Percentiles rank a stretch among this genome's conserved stretches.
Conservation (phyloP, 2,888 invertebrate genomes). For the Ochropleura leucogaster region DNA sequence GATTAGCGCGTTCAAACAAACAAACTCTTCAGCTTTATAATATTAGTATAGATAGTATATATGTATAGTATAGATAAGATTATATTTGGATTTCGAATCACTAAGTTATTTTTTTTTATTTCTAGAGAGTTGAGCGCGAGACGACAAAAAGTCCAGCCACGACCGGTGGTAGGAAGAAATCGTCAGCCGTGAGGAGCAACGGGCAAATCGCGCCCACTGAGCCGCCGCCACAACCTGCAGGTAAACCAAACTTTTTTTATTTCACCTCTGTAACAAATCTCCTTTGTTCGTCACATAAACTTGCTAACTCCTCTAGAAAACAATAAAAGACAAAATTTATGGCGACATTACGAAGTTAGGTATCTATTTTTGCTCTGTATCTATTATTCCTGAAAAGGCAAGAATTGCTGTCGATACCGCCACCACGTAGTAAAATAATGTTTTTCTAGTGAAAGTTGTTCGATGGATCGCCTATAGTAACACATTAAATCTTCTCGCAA, state of each 20-base stretch:
- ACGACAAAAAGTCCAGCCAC: constrained; percentile 86
- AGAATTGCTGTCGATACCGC: constrained; percentile 51
- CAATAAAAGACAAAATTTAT: constrained; percentile 68
- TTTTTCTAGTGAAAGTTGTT: constrained; percentile 68
- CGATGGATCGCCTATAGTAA: constrained; percentile 59
- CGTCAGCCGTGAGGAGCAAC: constrained; percentile 83
- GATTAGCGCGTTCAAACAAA: too few relatives aligned
- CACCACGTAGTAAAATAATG: constrained; percentile 59
- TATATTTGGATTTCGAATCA: constrained; percentile 43
- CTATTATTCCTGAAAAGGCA: constrained; percentile 64
- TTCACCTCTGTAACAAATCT: constrained; percentile 37
- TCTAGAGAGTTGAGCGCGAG: constrained; percentile 87
- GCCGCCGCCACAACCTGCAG: constrained; percentile 80
- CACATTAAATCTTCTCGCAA: constrained; percentile 40
- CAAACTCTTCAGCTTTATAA: too few relatives aligned
- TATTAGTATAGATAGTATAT: too few relatives aligned
- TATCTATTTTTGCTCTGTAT: constrained; percentile 64
- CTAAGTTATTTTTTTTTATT: constrained; percentile 61
- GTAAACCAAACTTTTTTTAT: constrained; percentile 67
- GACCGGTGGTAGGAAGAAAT: constrained; percentile 85
- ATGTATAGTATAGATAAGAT: too few relatives aligned
- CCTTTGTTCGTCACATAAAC: constrained; percentile 55
- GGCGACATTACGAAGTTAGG: constrained; percentile 64
- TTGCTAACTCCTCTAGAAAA: constrained; percentile 56
- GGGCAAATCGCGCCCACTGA: constrained; percentile 82